Conservation (phyloP, 2,888 invertebrate genomes). For the Rhabditoides inermis region DNA sequence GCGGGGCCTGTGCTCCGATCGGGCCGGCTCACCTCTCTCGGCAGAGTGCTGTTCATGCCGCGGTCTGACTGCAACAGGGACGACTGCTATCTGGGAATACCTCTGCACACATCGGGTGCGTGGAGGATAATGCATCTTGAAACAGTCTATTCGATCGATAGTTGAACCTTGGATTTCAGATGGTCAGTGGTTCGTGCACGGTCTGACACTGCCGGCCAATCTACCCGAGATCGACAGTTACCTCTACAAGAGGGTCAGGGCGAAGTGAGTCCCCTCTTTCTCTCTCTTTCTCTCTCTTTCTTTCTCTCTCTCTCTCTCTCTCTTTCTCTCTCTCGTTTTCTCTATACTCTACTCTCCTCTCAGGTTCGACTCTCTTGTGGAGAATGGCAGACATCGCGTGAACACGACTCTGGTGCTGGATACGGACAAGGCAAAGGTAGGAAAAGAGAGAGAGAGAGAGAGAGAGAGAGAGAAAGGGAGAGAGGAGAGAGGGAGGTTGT, state of each 20-base stretch:
- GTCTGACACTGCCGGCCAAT: constrained; percentile 63
- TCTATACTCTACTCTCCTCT: no score
- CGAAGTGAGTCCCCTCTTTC: no score
- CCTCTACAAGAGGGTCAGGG: constrained; percentile 57
- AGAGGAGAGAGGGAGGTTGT: no score
- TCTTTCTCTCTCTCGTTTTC: no score
- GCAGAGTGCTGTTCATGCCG: constrained; percentile 58
- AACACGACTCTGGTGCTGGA: constrained; percentile 70
- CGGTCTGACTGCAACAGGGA: constrained; percentile 51
- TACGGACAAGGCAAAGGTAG: constrained; percentile 65
- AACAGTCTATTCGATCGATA: not conserved
- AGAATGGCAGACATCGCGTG: constrained; percentile 53
- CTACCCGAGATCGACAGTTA: constrained; percentile 67
- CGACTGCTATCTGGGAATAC: constrained; percentile 68
- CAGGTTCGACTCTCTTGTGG: constrained; percentile 57
- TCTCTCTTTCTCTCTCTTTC: no score
- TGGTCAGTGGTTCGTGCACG: constrained; percentile 66
- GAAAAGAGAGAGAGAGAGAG: no score
- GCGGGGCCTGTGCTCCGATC: constrained; percentile 43
- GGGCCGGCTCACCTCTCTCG: constrained; percentile 54
- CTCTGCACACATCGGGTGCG: constrained; percentile 63
- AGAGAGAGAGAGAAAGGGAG: no score
- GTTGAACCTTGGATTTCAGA: constrained; percentile 54
- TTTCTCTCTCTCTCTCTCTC: no score
- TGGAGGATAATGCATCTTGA: not conserved